Conservation (phyloP, 2,113 vertebrate genomes). For the Centropus unirufus region DNA sequence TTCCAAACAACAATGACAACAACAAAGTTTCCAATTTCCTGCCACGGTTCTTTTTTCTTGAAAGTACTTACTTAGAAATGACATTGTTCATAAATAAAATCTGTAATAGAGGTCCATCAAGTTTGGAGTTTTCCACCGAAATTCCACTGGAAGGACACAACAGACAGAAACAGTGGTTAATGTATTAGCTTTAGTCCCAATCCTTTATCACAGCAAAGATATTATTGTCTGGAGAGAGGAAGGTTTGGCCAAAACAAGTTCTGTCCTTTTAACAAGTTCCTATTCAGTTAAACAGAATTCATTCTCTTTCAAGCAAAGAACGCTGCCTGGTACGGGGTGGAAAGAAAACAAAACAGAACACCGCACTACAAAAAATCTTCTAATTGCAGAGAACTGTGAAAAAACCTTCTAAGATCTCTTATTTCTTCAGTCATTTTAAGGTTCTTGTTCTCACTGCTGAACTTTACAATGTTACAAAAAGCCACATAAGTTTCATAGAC, state of each 20-base stretch:
- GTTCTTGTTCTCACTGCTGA: neutral
- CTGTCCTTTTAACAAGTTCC: neutral
- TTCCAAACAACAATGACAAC: neutral
- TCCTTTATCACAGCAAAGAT: neutral
- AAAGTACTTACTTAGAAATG: constrained; percentile 92
- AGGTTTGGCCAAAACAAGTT: neutral
- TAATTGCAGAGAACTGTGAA: neutral
- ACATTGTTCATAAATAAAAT: constrained; percentile 93
- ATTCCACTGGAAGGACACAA: constrained; percentile 81
- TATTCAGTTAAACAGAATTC: neutral
- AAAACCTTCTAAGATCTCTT: neutral
- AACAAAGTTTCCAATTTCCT: neutral
- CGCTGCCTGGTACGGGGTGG: neutral
- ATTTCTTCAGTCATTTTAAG: neutral
- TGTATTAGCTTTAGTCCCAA: neutral
- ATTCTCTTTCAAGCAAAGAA: neutral
- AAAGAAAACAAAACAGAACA: neutral
- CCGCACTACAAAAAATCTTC: neutral
- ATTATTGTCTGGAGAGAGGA: neutral
- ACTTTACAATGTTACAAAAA: neutral
- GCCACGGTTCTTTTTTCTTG: neutral
- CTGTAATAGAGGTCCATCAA: constrained; percentile 91
- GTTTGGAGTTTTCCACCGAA: constrained; percentile 82
- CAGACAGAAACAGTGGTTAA: neutral
- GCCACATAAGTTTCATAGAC: neutral